Conservation (phyloP, 2,113 vertebrate genomes). For the Oncorhynchus keta region DNA sequence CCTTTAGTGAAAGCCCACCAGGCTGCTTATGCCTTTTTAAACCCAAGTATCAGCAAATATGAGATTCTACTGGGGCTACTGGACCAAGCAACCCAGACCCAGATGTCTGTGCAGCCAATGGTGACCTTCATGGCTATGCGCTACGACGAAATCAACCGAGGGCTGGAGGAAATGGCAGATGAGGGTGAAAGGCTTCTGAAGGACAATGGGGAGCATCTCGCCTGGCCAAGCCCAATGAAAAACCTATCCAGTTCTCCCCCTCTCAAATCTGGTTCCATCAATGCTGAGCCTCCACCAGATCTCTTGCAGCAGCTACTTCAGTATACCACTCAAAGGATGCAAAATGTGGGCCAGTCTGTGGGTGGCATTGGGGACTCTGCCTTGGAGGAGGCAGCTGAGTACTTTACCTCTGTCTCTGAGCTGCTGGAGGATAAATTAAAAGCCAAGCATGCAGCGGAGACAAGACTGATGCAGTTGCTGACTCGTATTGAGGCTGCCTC, state of each 20-base stretch:
- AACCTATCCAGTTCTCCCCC: slow-evolving; percentile 54
- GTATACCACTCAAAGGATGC: slow-evolving; percentile 89
- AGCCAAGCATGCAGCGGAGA: slow-evolving; percentile 75
- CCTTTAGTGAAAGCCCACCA: slow-evolving; percentile 88
- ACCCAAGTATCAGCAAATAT: slow-evolving; percentile 87
- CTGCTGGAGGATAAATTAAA: slow-evolving; percentile 82
- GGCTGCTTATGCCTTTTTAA: slow-evolving; percentile 84
- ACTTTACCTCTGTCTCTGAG: slow-evolving; percentile 78
- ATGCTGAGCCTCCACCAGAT: slow-evolving; percentile 76
- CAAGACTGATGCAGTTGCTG: slow-evolving; percentile 74
- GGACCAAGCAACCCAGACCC: slow-evolving; percentile 84
- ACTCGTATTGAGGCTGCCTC: slow-evolving; percentile 80
- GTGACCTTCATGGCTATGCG: slow-evolving; percentile 81
- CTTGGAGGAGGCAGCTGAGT: slow-evolving; percentile 80
- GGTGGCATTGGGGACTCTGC: slow-evolving; percentile 75
- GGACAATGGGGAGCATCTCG: slow-evolving; percentile 78
- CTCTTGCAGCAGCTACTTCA: slow-evolving; percentile 91
- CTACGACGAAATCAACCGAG: slow-evolving; percentile 83
- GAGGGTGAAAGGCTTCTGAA: slow-evolving; percentile 86
- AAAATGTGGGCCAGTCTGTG: slow-evolving; percentile 73
- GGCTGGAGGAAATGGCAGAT: slow-evolving; percentile 80
- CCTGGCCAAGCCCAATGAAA: slow-evolving; percentile 78
- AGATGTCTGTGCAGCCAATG: slow-evolving; percentile 86
- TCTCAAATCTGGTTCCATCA: slow-evolving; percentile 55
- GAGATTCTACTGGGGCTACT: slow-evolving; percentile 80